Conservation (phyloP, 92 coral and sea anemone species). For the Ricordea florida region DNA sequence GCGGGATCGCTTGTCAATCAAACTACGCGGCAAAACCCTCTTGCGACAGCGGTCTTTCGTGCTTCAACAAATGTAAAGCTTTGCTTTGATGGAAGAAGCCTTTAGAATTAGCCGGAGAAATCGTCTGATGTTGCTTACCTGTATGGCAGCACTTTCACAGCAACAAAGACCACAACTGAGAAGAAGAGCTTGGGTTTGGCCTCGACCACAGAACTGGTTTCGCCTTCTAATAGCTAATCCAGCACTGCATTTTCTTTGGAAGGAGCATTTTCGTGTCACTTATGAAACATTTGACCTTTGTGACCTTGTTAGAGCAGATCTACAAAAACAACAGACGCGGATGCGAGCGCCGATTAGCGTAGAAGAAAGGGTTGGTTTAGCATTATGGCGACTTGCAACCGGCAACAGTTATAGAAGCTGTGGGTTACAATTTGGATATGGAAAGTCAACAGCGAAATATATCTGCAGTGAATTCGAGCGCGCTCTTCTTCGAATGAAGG, state of each 20-base stretch:
- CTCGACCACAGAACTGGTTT: constrained; percentile 47
- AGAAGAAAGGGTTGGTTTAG: constrained; percentile 24
- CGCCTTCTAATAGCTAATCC: background rate
- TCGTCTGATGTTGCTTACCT: constrained; percentile 7
- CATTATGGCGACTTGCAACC: constrained; percentile 36
- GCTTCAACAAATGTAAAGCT: background rate
- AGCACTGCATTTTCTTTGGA: background rate
- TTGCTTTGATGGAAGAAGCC: constrained; percentile 18
- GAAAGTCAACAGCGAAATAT: too few relatives aligned
- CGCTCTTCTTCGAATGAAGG: too few relatives aligned
- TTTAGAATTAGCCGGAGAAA: too few relatives aligned
- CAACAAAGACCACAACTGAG: too few relatives aligned
- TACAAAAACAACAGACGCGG: constrained; percentile 5
- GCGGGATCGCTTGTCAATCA: too few relatives aligned
- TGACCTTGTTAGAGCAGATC: background rate
- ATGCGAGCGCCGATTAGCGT: constrained; percentile 31
- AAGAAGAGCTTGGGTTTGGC: constrained; percentile 57
- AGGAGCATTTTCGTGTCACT: constrained; percentile 49
- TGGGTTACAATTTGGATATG: too few relatives aligned
- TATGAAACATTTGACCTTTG: constrained; percentile 45
- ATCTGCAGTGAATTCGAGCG: too few relatives aligned
- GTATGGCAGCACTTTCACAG: too few relatives aligned
- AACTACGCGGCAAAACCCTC: background rate
- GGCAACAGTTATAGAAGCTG: too few relatives aligned
- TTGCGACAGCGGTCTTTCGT: background rate